A percentile compares a stretch with the other conserved stretches of the same genome.
phyloP scores from a whole-genome alignment of 1,140 invertebrate species.

The Calliopsis andreniformis region DNA sequence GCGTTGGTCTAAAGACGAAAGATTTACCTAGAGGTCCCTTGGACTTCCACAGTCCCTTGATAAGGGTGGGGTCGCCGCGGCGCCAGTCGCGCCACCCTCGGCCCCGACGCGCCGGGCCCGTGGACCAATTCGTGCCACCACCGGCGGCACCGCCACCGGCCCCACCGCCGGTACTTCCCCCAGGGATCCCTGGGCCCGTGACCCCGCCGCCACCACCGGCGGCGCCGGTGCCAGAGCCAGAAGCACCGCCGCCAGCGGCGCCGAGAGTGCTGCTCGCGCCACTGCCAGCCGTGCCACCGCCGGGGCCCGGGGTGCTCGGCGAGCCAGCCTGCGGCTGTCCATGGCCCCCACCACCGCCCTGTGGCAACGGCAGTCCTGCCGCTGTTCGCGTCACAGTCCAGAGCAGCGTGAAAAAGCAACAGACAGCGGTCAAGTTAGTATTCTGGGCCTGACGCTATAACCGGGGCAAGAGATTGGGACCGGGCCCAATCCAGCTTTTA shows the following conservation, averaged over 20 bases:
- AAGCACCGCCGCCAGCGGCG: conserved; percentile 49
- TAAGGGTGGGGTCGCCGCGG: conserved; percentile 85
- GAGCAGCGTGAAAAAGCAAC: conserved; percentile 57
- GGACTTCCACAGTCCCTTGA: conserved; percentile 86
- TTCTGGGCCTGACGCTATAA: background rate
- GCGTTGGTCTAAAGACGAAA: background rate
- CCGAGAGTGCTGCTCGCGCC: conserved; percentile 43
- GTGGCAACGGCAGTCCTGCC: conserved; percentile 67
- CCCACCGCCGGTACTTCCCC: conserved; percentile 55
- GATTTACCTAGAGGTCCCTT: conserved; percentile 83
- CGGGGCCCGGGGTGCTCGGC: conserved; percentile 70
- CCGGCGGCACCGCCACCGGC: conserved; percentile 61
- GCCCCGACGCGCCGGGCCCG: conserved; percentile 71
- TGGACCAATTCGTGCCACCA: conserved; percentile 40
- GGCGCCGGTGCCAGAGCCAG: conserved; percentile 47
- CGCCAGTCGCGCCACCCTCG: conserved; percentile 86
- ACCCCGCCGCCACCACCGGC: conserved; percentile 24
- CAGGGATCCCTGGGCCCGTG: conserved; percentile 39
- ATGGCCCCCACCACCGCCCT: conserved; percentile 64
- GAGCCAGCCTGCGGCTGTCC: conserved; percentile 76
- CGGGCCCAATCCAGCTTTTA: too few species aligned
- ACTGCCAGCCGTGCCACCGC: conserved; percentile 52
- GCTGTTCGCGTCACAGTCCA: conserved; percentile 44
- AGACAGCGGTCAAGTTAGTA: conserved; percentile 48
- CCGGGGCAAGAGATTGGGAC: background rate